Evolutionary conservation across 1,140 invertebrate species (phyloP).

Genomic region (Drosophila novamexicana): DNA sequence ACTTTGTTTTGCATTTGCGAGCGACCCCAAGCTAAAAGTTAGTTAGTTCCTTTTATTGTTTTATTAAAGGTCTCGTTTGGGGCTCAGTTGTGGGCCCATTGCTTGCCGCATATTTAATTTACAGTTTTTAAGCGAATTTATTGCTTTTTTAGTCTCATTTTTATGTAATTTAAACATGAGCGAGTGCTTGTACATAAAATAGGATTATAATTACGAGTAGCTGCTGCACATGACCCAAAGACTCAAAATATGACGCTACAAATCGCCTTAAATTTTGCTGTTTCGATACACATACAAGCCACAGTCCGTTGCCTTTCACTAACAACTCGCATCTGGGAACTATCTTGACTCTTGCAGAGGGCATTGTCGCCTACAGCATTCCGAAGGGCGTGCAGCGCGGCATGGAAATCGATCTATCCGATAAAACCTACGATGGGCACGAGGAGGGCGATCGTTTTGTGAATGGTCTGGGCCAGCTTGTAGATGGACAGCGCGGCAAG

Average conservation of each 20-base stretch:
- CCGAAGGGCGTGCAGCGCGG: constrained; percentile 93
- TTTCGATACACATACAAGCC: constrained; percentile 11
- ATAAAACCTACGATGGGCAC: constrained; percentile 96
- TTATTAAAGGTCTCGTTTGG: constrained; percentile 43
- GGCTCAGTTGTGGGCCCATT: constrained; percentile 3
- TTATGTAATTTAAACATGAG: constrained; percentile 28
- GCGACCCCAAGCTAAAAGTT: constrained; percentile 33
- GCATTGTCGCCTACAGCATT: constrained; percentile 92
- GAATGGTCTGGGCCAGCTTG: constrained; percentile 95
- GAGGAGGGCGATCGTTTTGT: constrained; percentile 89
- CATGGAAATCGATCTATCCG: constrained; percentile 93
- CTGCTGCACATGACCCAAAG: constrained; percentile 2
- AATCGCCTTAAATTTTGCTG: constrained; percentile 38
- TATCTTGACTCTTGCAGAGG: constrained; percentile 86
- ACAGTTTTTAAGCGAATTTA: constrained; percentile 34
- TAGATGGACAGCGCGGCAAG: constrained; percentile 92
- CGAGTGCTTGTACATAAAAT: constrained; percentile 21
- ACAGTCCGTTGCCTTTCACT: constrained; percentile 32
- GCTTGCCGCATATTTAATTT: constrained; percentile 47
- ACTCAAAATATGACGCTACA: constrained; percentile 21
- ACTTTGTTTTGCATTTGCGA: constrained; percentile 54
- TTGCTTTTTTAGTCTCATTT: constrained; percentile 24
- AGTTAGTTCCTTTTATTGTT: constrained; percentile 57
- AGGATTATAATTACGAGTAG: constrained; percentile 40
- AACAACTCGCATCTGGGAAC: constrained; percentile 9